Conservation (phyloP, 2,888 invertebrate genomes). For the Melanargia galathea region DNA sequence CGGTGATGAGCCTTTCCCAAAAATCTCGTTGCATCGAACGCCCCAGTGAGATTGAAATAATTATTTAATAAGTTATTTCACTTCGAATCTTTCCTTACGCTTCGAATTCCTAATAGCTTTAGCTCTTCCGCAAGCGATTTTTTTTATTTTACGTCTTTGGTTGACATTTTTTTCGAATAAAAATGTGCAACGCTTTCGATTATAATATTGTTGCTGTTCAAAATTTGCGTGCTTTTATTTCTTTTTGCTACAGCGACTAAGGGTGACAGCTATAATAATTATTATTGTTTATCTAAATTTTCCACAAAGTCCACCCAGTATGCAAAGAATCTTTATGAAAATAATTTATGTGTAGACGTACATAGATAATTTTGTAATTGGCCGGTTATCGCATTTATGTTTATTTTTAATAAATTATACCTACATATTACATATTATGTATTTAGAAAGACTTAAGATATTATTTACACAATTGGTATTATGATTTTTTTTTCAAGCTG, state of each 20-base stretch:
- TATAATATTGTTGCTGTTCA: not conserved
- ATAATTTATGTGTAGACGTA: slow-evolving; percentile 10
- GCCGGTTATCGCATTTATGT: not conserved
- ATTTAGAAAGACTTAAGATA: not conserved
- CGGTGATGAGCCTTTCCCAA: not conserved
- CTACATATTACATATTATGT: too few species aligned
- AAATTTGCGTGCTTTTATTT: not conserved
- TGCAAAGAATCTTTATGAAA: slow-evolving; percentile 37
- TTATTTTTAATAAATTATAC: not conserved
- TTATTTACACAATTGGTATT: not conserved
- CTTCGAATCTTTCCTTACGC: slow-evolving; percentile 36
- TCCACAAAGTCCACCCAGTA: slow-evolving; percentile 36
- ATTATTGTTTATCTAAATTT: slow-evolving; percentile 13
- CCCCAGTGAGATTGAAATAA: slow-evolving; percentile 31
- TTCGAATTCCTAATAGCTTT: slow-evolving; percentile 43
- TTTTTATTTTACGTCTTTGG: slow-evolving; percentile 1
- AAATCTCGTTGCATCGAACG: slow-evolving; percentile 1
- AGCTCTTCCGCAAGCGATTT: slow-evolving; percentile 40
- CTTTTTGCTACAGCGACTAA: slow-evolving; percentile 1
- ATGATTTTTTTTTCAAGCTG: not conserved
- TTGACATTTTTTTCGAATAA: slow-evolving; percentile 33
- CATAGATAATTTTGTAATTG: slow-evolving; percentile 9
- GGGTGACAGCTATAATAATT: not conserved
- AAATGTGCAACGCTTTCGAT: slow-evolving; percentile 30
- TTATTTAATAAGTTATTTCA: slow-evolving; percentile 41